Evolutionary conservation across 2,888 invertebrate genomes (phyloP), one percentile per base, ranked within the genome.

Genomic region (Vannuccia rotundouncinata): DNA sequence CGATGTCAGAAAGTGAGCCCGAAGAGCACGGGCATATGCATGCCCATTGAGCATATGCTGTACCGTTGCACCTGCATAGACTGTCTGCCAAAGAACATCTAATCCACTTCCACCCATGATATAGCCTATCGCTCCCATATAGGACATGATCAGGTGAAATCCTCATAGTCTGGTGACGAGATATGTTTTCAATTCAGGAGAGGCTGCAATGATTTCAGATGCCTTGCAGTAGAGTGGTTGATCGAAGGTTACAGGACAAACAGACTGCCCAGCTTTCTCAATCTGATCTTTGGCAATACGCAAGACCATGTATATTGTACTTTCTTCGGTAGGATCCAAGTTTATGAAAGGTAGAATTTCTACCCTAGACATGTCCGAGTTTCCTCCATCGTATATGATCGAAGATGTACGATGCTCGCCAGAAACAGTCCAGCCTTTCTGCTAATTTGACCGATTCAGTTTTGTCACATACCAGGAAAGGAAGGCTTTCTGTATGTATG

Each of bases 111-210:
- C 82, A 30, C 76, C 82, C 82, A 82, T 82, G 25, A 82, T 82
- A 79, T 29, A 74, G 2, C 82, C 82, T 28, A 83, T 66, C 29
- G 82, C 60, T 74, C 81, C 82, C 77, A 82, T 27, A 79, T 79
- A 82, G 45, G 81, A 82, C 81, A 82, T 82, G 0, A 82, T 74
- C 27, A 82, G 80, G 77, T 81, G 83, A 76, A 83, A 83, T 27
- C 82, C 82, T 76, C 83, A 81, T 5, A 83, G 80, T 60, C 83
- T 77, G 27, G 83, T 82, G 74, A 83, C 78, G 30, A 83, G 80
- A 75, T 81, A 83, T n/a, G 82, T 81, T 74, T 83, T 82, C 59
- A 84, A 77, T 25, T 75, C 31, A 30, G 66, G 73, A 59, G 80
- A 78, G 31, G 79, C 66, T 77, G 79, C 75, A 77, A 82, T 80